Percentiles rank a stretch among this genome's conserved stretches.
These are phyloP conservation scores for Epizoanthus fatuus DNA, from an alignment of 92 coral and sea anemone genomes.

Conservation along the genomic window DNA sequence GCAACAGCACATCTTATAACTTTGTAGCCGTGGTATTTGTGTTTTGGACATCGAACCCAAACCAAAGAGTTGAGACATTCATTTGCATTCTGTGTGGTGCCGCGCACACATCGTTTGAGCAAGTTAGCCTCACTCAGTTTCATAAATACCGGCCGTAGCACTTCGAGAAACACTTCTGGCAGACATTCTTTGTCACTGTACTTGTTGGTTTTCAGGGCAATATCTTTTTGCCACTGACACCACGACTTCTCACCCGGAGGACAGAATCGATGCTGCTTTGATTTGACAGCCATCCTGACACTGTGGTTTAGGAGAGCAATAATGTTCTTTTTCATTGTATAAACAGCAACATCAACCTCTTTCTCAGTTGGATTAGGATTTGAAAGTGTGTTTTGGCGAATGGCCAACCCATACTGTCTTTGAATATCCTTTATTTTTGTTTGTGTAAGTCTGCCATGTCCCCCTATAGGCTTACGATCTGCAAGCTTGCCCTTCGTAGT, in stretches of 20 bases:
- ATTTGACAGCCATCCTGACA: slow-evolving; percentile 10
- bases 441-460: slow-evolving; percentile 13
- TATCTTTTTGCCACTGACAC: slow-evolving; percentile 72
- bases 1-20: slow-evolving; percentile 37
- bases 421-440: slow-evolving; percentile 23
- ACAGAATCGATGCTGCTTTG: slow-evolving; percentile 20
- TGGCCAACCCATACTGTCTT: slow-evolving; percentile 39
- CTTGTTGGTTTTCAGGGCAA: slow-evolving; percentile 43
- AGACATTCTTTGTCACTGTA: slow-evolving; percentile 26
- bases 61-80: slow-evolving; percentile 19
- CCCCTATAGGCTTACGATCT: too few species aligned
- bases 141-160: slow-evolving; percentile 27
- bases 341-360: slow-evolving; percentile 25
- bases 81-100: slow-evolving; percentile 61
- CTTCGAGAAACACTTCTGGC: slow-evolving; percentile 31
- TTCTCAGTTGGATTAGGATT: slow-evolving; percentile 20
- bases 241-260: slow-evolving; percentile 53
- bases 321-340: background rate
- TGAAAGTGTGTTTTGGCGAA: background rate
- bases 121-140: slow-evolving; percentile 15
- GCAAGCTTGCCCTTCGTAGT: slow-evolving; percentile 61
- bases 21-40: slow-evolving; percentile 19
- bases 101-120: slow-evolving; percentile 13
- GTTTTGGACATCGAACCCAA: too few species aligned
- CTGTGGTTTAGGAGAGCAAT: slow-evolving; percentile 30